Base-by-base conservation (phyloP, 2,888 invertebrate genomes). In the Melipona bicolor region DNA sequence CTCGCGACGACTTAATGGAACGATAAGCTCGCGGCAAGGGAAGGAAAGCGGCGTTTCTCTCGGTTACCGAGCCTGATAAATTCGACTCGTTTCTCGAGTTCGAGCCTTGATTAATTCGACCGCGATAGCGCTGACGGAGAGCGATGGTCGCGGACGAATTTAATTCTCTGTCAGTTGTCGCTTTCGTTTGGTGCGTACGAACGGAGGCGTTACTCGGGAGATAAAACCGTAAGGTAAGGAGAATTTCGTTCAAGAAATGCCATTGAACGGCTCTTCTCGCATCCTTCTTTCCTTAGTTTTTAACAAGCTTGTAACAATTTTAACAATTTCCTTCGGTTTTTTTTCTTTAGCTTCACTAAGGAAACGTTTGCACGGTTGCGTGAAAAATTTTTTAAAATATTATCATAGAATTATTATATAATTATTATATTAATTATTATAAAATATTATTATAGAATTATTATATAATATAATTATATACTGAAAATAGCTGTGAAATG, bases 41-140 rank as follows among this genome's bases (percentile, higher is more conserved):
- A 50, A 59, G 36, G 15, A 9, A 43, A 43, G 11, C 43, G 43
- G 11, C 43, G 43, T 43, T 43, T 43, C 43, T 43, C 43, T 43
- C 43, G 43, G 43, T 43, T 43, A 43, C n/a, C 5, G 11, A 52
- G 59, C 59, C 24, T 61, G 76, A 69, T 77, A 69, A 77, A 77
- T 77, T 69, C 13, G 19, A 77, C n/a, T 21, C 1, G 17, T 19
- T 17, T 17, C 43, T 24, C 17, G 24, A 24, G 3, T 59, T 61
- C 6, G 24, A 3, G 61, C 6, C 24, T 61, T 61, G 27, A 24
- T 27, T 17, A 61, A 61, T 61, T 61, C 61, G 19, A 61, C 6
- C 61, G 5, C 24, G 61, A 61, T 61, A 61, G 27, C 17, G 24
- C 17, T 61, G 61, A 61, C 61, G 19, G 9, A 27, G 61, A 61